phyloP scores from a whole-genome alignment of 2,797 vertebrate genomes.

The Sebastiscus tertius region DNA sequence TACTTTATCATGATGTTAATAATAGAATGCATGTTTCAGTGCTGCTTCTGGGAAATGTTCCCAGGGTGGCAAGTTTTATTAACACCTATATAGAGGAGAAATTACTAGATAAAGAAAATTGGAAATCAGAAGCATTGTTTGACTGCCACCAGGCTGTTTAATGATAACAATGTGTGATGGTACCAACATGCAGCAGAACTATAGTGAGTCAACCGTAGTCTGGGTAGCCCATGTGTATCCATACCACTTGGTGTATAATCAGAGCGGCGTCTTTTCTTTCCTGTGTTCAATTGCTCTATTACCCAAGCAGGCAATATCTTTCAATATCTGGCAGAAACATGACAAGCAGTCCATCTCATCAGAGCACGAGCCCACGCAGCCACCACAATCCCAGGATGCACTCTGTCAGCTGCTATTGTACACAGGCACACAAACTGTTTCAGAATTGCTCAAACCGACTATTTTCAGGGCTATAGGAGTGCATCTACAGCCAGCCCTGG shows the following conservation, averaged over 20 bases:
- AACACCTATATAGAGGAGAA: not conserved
- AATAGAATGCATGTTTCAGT: not conserved
- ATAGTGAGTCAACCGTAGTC: not conserved
- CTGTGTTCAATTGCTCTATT: constrained; percentile 44
- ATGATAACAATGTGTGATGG: not conserved
- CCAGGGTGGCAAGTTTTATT: not conserved
- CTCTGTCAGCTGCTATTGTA: constrained; percentile 37
- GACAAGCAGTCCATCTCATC: constrained; percentile 60
- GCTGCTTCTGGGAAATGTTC: not conserved
- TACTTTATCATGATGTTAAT: not conserved
- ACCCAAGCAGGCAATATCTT: constrained; percentile 45
- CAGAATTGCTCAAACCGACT: not conserved
- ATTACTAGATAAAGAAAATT: constrained; percentile 1
- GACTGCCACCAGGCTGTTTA: not conserved
- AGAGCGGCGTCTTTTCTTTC: not conserved
- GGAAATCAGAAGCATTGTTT: not conserved
- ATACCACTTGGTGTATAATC: not conserved
- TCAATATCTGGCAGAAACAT: constrained; percentile 56
- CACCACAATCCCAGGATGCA: constrained; percentile 35
- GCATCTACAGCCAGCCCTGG: not conserved
- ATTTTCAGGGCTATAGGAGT: not conserved
- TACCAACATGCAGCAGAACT: not conserved
- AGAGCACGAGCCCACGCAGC: constrained; percentile 32
- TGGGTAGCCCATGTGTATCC: not conserved
- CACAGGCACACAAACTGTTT: constrained; percentile 14